Base-by-base conservation (phyloP, 1,140 invertebrate genomes). In the Archivesica marissinica region DNA sequence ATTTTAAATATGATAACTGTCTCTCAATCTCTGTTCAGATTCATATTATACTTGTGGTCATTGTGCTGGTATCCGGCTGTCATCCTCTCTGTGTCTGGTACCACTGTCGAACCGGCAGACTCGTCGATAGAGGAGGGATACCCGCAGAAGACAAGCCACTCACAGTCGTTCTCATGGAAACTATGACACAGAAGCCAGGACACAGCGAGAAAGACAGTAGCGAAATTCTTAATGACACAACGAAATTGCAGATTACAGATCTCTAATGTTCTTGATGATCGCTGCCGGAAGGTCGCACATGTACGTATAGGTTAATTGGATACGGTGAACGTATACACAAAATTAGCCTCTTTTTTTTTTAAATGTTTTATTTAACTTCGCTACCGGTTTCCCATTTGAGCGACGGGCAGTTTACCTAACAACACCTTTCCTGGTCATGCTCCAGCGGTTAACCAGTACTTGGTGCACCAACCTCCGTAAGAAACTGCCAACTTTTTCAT, bases 81-180 rank as follows among this genome's bases (percentile, higher is more conserved):
- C 68, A 72, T 33, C 79, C 79, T 11, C 23, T 72, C 15, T 72
- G 35, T 23, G 15, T 81, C n/a, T 81, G 79, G 79, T 72, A 56
- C 44, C 79, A 81, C 30, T 70, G 64, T 56, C 70, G 50, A 72
- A 70, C 47, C 7, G 79, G 79, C 1, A 13, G 28, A 9, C 56
- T 81, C 3, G 38, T 72, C 3, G 35, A 72, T 35, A 20, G 23
- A 20, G 52, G n/a, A 20, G 64, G 39, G 9, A 70, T 28, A 0
- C 0, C 33, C 17, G 79, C 70, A 70, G n/a, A 38, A 20, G 64
- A 81, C 9, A 13, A 50, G 0, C 35, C 64, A n/a, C 13, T 70
- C 6, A 81, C 64, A 13, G 50, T 70, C 20, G 25, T 72, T n/a
- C 33, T 81, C 6, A 81, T 81, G 25, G 79, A 81, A 76, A 20